Conservation (phyloP, 2,797 vertebrate species). For the Megalops cyprinoides region DNA sequence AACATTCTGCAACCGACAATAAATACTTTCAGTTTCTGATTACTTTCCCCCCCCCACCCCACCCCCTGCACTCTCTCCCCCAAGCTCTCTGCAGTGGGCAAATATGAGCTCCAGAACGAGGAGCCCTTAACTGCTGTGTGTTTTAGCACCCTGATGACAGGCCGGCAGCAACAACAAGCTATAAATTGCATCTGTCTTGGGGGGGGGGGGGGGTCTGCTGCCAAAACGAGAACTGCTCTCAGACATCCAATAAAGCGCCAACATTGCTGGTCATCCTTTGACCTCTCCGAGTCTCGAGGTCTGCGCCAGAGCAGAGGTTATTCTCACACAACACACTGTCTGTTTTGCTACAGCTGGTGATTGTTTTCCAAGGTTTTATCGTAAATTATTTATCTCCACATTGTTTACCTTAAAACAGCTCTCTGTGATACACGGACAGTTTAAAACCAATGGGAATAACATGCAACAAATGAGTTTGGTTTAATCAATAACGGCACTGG, state of each 20-base stretch:
- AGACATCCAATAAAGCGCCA: conserved; percentile 28
- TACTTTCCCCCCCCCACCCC: conserved; percentile 32
- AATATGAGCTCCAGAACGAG: conserved; percentile 36
- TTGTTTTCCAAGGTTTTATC: no score
- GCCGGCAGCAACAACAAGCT: conserved; percentile 49
- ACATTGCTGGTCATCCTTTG: conserved; percentile 19
- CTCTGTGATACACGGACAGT: no score
- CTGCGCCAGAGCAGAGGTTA: neutral
- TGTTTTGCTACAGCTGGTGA: no score
- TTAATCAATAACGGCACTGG: no score
- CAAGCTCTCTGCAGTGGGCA: conserved; percentile 39
- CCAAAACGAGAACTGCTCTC: conserved; percentile 27
- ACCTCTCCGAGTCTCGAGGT: neutral
- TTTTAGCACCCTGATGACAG: conserved; percentile 61
- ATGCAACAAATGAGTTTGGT: no score
- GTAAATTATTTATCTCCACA: no score
- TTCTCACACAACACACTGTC: neutral
- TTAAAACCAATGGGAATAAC: no score
- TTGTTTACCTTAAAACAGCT: no score
- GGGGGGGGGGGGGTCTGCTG: neutral
- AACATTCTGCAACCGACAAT: conserved; percentile 63
- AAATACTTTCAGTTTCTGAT: conserved; percentile 64
- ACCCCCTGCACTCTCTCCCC: neutral
- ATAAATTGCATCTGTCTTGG: conserved; percentile 57
- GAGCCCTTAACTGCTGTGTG: conserved; percentile 57